phyloP scores from a whole-genome alignment of 2,113 vertebrate genomes.

The Sylvilagus bachmani region DNA sequence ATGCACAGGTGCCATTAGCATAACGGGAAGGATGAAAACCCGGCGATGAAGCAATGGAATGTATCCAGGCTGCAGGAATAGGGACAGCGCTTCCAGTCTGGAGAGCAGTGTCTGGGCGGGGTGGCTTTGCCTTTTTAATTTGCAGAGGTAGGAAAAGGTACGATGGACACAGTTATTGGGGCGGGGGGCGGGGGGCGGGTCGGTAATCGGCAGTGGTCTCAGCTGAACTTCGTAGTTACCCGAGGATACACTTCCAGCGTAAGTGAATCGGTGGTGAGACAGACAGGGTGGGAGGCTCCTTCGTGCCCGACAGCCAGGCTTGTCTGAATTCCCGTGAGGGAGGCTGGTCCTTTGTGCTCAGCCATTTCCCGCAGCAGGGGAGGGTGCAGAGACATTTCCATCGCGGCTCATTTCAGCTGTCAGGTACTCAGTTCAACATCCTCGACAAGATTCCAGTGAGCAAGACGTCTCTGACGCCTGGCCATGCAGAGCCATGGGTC shows the following conservation, averaged over 20 bases:
- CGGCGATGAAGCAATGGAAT: too few species aligned
- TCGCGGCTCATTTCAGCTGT: background rate
- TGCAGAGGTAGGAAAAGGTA: background rate
- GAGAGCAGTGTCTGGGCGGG: background rate
- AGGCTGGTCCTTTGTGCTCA: background rate
- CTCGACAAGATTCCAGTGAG: background rate
- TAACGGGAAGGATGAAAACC: background rate
- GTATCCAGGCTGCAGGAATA: background rate
- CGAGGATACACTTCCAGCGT: background rate
- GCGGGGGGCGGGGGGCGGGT: background rate
- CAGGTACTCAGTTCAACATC: background rate
- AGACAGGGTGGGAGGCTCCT: background rate
- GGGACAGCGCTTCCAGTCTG: background rate
- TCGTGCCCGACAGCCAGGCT: background rate
- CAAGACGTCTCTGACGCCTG: background rate
- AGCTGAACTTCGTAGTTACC: background rate
- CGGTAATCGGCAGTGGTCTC: background rate
- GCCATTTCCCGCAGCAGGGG: background rate
- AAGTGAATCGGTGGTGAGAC: background rate
- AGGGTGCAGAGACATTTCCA: background rate
- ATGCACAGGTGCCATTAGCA: background rate
- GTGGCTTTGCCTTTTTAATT: background rate
- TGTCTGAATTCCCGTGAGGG: too few species aligned
- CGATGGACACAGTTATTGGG: background rate
- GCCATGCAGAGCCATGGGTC: background rate